phyloP scores from a whole-genome alignment of 2,113 vertebrate genomes.

The Neoarius graeffei region DNA sequence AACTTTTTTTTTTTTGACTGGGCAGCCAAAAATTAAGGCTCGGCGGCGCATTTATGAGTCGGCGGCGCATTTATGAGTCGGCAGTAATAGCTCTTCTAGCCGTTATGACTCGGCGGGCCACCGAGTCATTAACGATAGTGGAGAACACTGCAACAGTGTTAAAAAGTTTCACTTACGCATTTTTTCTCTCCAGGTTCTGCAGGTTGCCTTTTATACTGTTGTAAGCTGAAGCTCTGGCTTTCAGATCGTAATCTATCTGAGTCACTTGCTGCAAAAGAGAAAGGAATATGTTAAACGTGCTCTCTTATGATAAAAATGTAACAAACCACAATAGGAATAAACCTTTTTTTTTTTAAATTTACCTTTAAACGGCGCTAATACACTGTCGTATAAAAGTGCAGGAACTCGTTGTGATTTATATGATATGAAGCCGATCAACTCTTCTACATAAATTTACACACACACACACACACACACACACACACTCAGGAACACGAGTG shows the following conservation, averaged over 20 bases:
- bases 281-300: background rate
- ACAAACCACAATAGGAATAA: background rate
- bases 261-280: conserved; percentile 82
- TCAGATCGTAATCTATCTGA: conserved; percentile 97
- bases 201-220: conserved; percentile 98
- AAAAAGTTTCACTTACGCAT: conserved; percentile 79
- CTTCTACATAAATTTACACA: background rate
- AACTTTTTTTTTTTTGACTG: no score
- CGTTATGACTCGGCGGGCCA: no score
- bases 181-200: conserved; percentile 96
- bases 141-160: no score
- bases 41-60: no score
- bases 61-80: no score
- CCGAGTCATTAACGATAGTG: no score
- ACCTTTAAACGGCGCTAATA: no score
- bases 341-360: no score
- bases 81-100: no score
- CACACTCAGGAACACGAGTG: background rate
- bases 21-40: no score
- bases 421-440: background rate
- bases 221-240: conserved; percentile 92
- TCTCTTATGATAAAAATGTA: background rate
- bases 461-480: no score
- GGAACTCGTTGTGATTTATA: background rate
- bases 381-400: background rate